Base-by-base conservation (phyloP, 2,888 invertebrate genomes). In the Prosapia bicincta region DNA sequence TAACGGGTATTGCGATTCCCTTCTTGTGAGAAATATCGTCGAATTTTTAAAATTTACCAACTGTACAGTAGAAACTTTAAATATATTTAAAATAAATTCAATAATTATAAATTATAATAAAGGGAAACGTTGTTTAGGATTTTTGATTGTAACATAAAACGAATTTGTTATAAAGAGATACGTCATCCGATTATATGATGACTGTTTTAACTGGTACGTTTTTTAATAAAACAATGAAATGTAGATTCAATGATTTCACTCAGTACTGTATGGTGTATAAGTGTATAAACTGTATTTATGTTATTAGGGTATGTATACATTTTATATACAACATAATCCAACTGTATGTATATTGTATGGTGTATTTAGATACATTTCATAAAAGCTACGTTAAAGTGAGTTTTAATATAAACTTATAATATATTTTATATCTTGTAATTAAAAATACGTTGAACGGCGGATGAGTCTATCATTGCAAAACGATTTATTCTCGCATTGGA, bases 31-130 rank as follows among this genome's bases (percentile, higher is more conserved):
- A 71, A 71, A 71, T 71, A 74, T 76, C 76, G 76, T 76, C 76
- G 76, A 76, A 76, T 73, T 69, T 76, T 76, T 76, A 69, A 72
- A 69, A 54, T 26, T 54, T 72, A 76, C 69, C 65, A 69, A 65
- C 72, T 76, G 76, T 76, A 76, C 54, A 75, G 68, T 75, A 75
- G 75, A 71, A 67, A 75, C 26, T 67, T 67, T 26, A 71, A 20
- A 15, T 25, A 67, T 67, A n/a, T n/a, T n/a, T 26, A 67, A 67
- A 26, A 73, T 73, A 67, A 73, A 68, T 69, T 30, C 30, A 69
- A 69, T 69, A 69, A 30, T 26, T 26, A 30, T 69, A 3, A 30
- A 69, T 9, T 26, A n/a, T 20, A 54, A 20, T 20, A 54, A 54
- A n/a, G 20, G 2, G 20, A 20, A 54, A 54, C 54, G 20, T 54